A percentile compares a stretch with the other conserved stretches of the same genome.
These are phyloP conservation scores for Lindbergichthys nudifrons DNA, from an alignment of 2,797 vertebrate species.

Conservation along the genomic window DNA sequence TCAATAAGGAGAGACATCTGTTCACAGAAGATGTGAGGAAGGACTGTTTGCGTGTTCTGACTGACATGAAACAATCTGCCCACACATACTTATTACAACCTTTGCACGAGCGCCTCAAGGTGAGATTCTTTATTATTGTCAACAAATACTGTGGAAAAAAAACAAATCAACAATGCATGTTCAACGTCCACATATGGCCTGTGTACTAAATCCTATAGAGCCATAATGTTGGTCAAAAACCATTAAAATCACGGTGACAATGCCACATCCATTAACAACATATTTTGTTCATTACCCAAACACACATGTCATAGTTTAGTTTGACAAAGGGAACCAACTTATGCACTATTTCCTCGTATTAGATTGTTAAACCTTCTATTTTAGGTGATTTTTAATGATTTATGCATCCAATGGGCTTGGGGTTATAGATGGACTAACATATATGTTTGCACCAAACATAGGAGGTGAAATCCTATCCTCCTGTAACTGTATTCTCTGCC, in stretches of 20 bases:
- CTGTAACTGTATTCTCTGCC: background rate
- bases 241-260: too few species aligned
- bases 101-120: slow-evolving; percentile 72
- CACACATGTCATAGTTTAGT: background rate
- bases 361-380: too few species aligned
- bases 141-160: too few species aligned
- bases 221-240: background rate
- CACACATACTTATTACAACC: slow-evolving; percentile 60
- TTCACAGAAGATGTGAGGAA: slow-evolving; percentile 52
- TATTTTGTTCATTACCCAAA: background rate
- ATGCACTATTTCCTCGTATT: too few species aligned
- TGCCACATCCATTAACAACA: too few species aligned
- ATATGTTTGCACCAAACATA: background rate
- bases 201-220: background rate
- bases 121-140: slow-evolving; percentile 30
- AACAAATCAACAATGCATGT: too few species aligned
- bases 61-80: slow-evolving; percentile 60
- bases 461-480: too few species aligned
- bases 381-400: too few species aligned
- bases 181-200: too few species aligned
- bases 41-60: slow-evolving; percentile 58
- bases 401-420: too few species aligned
- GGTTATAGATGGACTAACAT: too few species aligned
- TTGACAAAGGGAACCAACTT: background rate
- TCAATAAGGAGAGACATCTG: slow-evolving; percentile 43